Base-by-base conservation (phyloP, 2,797 vertebrate species). In the Catharus ustulatus region DNA sequence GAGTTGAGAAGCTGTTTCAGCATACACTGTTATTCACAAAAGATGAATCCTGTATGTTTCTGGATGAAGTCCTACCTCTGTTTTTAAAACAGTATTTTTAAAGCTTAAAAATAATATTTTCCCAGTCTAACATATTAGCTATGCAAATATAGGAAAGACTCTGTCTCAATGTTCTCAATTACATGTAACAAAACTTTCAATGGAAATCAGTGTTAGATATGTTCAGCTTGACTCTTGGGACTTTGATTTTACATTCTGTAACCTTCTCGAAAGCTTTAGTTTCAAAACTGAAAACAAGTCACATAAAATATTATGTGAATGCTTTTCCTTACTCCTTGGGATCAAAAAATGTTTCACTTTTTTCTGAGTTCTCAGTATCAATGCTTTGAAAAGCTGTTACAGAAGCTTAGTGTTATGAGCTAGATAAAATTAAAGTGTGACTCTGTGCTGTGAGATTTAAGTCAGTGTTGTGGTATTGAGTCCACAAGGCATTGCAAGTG, bases 111-210 rank as follows among this genome's bases (percentile, higher is more conserved):
- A 27, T 3, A 27, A n/a, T 24, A 1, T 79, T 48, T 36, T 84
- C 18, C 16, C 32, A 15, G 10, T 16, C 9, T 67, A 43, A 46
- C 0, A 0, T 36, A 20, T 24, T 61, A 63, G 11, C 18, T 64
- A 26, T 43, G 26, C 6, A 78, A 38, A 55, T 45, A 18, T 4
- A 77, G 43, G 67, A 64, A 61, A 57, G 16, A 36, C 2, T 40
- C 3, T 38, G 3, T 55, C 24, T 58, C 83, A 22, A 9, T 52
- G 19, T 78, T 72, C 38, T 68, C 27, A 74, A 13, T 81, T 51
- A 26, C 15, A 13, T 43, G 3, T 34, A 61, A 13, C 8, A 58
- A 36, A 66, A 48, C 3, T 79, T 80, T 10, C 10, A 52, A 15
- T 8, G 10, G 38, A 64, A 92, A 73, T n/a, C 23, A 1, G 4